Evolutionary conservation across 2,797 vertebrate species (phyloP).

Genomic region (Catharus ustulatus): DNA sequence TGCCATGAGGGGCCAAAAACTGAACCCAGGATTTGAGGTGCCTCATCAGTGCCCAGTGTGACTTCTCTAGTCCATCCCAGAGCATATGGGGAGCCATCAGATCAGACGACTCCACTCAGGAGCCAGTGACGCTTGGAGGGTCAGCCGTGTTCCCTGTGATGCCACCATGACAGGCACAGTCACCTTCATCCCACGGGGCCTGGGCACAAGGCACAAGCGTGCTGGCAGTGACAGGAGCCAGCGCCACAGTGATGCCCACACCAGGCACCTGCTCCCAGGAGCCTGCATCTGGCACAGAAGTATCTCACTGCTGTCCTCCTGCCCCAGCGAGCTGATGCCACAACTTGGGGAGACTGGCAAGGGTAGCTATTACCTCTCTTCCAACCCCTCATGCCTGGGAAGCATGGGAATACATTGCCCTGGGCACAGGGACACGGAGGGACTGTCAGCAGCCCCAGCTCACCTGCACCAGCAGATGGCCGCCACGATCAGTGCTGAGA

Average conservation of each 20-base stretch:
- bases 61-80: not conserved
- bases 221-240: not conserved
- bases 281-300: not conserved
- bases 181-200: fast-evolving
- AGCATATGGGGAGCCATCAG: not conserved
- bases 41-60: not conserved
- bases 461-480: constrained; percentile 90
- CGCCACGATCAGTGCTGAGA: constrained; percentile 79
- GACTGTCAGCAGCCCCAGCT: not conserved
- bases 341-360: not conserved
- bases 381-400: not conserved
- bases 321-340: fast-evolving
- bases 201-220: fast-evolving
- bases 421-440: not conserved
- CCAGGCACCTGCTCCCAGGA: not conserved
- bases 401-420: not conserved
- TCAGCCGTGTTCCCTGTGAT: not conserved
- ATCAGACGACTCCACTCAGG: not conserved
- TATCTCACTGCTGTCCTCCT: not conserved
- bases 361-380: not conserved
- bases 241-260: fast-evolving
- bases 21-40: not conserved
- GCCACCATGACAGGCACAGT: not conserved
- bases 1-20: not conserved
- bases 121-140: not conserved